Evolutionary conservation across 2,888 invertebrate species (phyloP).

Genomic region (Luffia ferchaultella): DNA sequence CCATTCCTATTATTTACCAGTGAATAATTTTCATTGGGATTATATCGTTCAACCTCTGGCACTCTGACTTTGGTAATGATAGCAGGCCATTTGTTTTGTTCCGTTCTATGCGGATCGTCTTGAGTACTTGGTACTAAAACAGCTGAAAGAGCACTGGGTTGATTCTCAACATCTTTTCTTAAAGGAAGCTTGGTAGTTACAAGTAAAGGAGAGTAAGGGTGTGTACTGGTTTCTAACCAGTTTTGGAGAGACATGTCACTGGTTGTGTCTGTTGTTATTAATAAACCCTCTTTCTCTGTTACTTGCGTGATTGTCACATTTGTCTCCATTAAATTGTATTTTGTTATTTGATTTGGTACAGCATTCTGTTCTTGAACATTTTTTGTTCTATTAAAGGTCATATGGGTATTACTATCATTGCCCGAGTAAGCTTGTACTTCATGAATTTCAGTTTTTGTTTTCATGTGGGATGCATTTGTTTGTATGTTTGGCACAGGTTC

Average conservation of each 20-base stretch:
- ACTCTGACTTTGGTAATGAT: conserved; percentile 53
- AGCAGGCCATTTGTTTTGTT: conserved; percentile 41
- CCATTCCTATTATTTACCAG: conserved; percentile 47
- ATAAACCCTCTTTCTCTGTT: conserved; percentile 47
- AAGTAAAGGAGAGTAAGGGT: conserved; percentile 26
- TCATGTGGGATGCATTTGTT: conserved; percentile 41
- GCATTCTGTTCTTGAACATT: conserved; percentile 48
- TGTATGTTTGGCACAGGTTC: conserved; percentile 28
- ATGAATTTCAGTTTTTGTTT: conserved; percentile 51
- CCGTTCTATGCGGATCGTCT: conserved; percentile 29
- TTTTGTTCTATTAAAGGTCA: conserved; percentile 51
- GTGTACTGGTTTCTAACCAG: conserved; percentile 48
- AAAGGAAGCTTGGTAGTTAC: conserved; percentile 34
- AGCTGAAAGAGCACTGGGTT: conserved; percentile 67
- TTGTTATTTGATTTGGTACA: conserved; percentile 41
- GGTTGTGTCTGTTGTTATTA: conserved; percentile 52
- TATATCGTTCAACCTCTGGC: conserved; percentile 41
- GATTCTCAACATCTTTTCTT: conserved; percentile 38
- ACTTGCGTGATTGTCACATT: conserved; percentile 50
- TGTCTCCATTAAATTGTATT: conserved; percentile 53
- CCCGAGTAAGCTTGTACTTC: conserved; percentile 47
- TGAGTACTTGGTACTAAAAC: conserved; percentile 67
- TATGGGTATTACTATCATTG: conserved; percentile 45
- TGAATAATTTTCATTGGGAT: conserved; percentile 34
- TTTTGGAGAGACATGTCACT: conserved; percentile 50